Percentiles rank a stretch among this genome's conserved stretches.
phyloP scores from a whole-genome alignment of 35 echinoderm and acorn worm genomes.

The Ophiothrix spiculata region DNA sequence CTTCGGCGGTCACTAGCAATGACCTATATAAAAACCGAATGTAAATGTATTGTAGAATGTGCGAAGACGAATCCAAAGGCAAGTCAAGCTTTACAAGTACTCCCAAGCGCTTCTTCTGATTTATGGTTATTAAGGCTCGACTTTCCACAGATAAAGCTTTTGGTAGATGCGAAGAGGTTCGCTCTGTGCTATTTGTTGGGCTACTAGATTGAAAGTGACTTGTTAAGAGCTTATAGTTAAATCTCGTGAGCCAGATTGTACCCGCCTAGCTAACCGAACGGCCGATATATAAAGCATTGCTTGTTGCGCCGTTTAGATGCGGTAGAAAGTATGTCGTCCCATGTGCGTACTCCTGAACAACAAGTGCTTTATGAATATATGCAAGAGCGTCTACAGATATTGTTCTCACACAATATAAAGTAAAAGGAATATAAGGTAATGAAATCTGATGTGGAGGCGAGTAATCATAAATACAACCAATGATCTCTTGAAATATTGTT shows the following conservation, averaged over 20 bases:
- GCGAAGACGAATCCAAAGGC: background rate
- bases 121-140: constrained; percentile 15
- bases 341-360: background rate
- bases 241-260: background rate
- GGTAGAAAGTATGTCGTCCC: constrained; percentile 3
- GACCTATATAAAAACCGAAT: constrained; percentile 13
- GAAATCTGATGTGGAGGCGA: background rate
- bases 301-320: background rate
- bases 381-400: background rate
- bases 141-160: background rate
- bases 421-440: background rate
- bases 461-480: constrained; percentile 13
- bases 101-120: background rate
- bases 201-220: constrained; percentile 3
- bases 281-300: background rate
- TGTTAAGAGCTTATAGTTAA: background rate
- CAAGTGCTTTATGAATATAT: background rate
- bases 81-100: background rate
- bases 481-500: background rate
- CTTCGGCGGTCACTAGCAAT: background rate
- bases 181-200: constrained; percentile 1
- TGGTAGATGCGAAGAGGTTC: background rate
- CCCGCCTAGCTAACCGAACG: background rate
- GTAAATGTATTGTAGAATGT: constrained; percentile 5
- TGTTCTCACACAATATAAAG: background rate